phyloP scores from a whole-genome alignment of 2,113 vertebrate species.

The Leucosticte australis region DNA sequence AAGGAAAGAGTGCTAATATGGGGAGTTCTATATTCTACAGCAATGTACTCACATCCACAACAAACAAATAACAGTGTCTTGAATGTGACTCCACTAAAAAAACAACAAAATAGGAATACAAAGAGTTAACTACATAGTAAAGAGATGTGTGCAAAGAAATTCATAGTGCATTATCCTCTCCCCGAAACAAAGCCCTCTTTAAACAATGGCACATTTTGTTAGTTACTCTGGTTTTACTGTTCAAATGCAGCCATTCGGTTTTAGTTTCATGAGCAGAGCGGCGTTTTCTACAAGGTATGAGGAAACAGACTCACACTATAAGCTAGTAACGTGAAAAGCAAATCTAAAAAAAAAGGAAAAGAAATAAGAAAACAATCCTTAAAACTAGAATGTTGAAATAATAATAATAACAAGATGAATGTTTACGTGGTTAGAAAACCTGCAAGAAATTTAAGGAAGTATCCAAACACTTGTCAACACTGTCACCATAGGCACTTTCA shows the following conservation, averaged over 20 bases:
- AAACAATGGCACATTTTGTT: constrained; percentile 66
- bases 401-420: constrained; percentile 67
- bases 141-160: constrained; percentile 83
- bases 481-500: constrained; percentile 63
- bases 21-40: constrained; percentile 88
- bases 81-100: constrained; percentile 97
- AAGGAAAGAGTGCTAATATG: constrained; percentile 94
- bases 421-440: constrained; percentile 55
- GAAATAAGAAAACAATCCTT: constrained; percentile 74
- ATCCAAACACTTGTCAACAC: constrained; percentile 68
- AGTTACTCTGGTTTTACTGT: constrained; percentile 65
- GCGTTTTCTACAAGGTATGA: constrained; percentile 72
- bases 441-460: constrained; percentile 62
- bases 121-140: constrained; percentile 88
- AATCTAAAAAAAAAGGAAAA: constrained; percentile 72
- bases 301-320: constrained; percentile 70
- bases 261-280: constrained; percentile 68
- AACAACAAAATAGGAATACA: constrained; percentile 94
- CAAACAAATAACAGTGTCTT: constrained; percentile 96
- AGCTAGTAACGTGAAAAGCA: constrained; percentile 67
- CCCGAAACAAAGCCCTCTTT: constrained; percentile 72
- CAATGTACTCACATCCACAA: constrained; percentile 98
- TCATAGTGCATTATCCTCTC: constrained; percentile 74
- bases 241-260: constrained; percentile 70
- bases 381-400: constrained; percentile 64